Percentiles rank a stretch among this genome's conserved stretches.
Evolutionary conservation across 2,113 vertebrate genomes (phyloP).

Genomic region (Cyphotilapia sp.): DNA sequence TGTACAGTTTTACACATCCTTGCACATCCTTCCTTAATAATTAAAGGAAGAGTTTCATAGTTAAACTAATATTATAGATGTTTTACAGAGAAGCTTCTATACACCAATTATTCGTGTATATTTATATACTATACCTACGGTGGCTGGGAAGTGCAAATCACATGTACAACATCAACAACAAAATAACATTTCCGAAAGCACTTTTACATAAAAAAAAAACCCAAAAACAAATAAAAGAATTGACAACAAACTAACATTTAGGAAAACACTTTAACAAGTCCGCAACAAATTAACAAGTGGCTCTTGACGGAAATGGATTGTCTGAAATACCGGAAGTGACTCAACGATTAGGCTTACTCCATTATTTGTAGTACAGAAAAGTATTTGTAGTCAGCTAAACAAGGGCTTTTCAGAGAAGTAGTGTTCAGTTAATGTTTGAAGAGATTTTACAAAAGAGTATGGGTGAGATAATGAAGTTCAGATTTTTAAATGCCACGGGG

Average conservation of each 20-base stretch:
- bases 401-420: background rate
- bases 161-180: background rate
- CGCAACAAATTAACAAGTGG: background rate
- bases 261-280: background rate
- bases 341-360: background rate
- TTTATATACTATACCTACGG: background rate
- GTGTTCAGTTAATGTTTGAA: background rate
- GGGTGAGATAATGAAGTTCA: background rate
- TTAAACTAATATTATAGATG: background rate
- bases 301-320: background rate
- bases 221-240: background rate
- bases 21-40: background rate
- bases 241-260: background rate
- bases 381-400: background rate
- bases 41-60: background rate
- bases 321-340: background rate
- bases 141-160: background rate
- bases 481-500: rapidly evolving
- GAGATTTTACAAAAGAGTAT: background rate
- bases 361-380: background rate
- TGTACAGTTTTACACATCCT: background rate
- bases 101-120: background rate
- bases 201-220: background rate
- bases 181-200: background rate
- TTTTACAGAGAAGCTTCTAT: background rate